These are phyloP conservation scores for Poeciliopsis gracilis DNA, from an alignment of 2,797 vertebrate genomes.

Conservation along the genomic window DNA sequence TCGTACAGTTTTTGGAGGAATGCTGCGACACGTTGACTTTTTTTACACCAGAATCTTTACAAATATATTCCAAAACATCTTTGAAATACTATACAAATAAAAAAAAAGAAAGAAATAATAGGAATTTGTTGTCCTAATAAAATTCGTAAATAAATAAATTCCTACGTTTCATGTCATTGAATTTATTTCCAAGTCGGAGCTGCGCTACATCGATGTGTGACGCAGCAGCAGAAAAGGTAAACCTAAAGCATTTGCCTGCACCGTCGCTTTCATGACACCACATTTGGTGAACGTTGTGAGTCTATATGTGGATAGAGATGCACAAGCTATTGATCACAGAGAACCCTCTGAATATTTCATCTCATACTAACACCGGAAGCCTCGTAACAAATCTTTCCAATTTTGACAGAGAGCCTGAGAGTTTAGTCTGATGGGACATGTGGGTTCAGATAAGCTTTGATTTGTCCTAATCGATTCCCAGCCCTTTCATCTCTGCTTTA, in stretches of 20 bases:
- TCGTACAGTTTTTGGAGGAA: neutral
- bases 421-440: conserved; percentile 71
- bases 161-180: neutral
- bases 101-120: neutral
- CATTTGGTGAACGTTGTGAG: conserved; percentile 30
- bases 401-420: conserved; percentile 69
- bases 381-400: conserved; percentile 72
- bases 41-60: neutral
- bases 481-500: conserved; percentile 74
- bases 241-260: neutral
- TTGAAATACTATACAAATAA: neutral
- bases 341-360: conserved; percentile 72
- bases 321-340: conserved; percentile 68
- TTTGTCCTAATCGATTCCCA: conserved; percentile 74
- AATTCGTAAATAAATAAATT: neutral
- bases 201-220: neutral
- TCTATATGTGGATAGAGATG: conserved; percentile 34
- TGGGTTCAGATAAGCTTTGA: conserved; percentile 76
- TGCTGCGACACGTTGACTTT: neutral
- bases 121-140: neutral
- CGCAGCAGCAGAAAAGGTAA: neutral
- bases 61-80: neutral
- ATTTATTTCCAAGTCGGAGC: neutral
- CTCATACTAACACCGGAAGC: conserved; percentile 67
- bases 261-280: neutral